Percentiles rank a stretch among this genome's conserved stretches.
Conservation (phyloP, 2,797 vertebrate species). For the Chrysocyon brachyurus region DNA sequence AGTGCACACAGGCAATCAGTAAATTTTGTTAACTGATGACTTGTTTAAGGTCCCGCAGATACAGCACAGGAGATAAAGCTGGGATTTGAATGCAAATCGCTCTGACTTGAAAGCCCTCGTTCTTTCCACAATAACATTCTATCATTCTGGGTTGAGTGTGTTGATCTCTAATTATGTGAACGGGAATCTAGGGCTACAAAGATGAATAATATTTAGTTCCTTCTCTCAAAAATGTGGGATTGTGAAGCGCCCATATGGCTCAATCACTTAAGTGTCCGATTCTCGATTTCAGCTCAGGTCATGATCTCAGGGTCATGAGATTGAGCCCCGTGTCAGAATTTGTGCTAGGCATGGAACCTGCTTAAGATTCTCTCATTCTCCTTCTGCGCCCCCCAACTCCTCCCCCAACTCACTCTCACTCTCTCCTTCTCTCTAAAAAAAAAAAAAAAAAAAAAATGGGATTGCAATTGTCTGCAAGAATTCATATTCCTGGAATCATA, state of each 20-base stretch:
- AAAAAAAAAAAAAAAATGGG: background rate
- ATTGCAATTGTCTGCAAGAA: slow-evolving; percentile 48
- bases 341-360: background rate
- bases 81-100: background rate
- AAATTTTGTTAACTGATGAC: background rate
- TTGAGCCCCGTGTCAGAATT: background rate
- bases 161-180: slow-evolving; percentile 19
- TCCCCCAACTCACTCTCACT: background rate
- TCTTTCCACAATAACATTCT: slow-evolving; percentile 21
- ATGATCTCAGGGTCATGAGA: background rate
- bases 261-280: background rate
- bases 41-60: background rate
- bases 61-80: background rate
- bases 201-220: background rate
- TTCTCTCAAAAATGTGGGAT: slow-evolving; percentile 51
- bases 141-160: background rate
- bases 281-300: background rate
- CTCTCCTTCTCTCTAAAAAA: background rate
- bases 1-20: background rate
- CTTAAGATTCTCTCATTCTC: background rate
- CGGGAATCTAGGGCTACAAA: background rate
- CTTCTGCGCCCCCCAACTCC: no score
- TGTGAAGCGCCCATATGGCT: background rate
- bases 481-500: slow-evolving; percentile 14
- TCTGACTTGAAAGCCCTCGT: background rate